Percentiles rank a stretch among this genome's conserved stretches.
Evolutionary conservation across 2,888 invertebrate genomes (phyloP).

Genomic region (Ypsolopha scabrella): DNA sequence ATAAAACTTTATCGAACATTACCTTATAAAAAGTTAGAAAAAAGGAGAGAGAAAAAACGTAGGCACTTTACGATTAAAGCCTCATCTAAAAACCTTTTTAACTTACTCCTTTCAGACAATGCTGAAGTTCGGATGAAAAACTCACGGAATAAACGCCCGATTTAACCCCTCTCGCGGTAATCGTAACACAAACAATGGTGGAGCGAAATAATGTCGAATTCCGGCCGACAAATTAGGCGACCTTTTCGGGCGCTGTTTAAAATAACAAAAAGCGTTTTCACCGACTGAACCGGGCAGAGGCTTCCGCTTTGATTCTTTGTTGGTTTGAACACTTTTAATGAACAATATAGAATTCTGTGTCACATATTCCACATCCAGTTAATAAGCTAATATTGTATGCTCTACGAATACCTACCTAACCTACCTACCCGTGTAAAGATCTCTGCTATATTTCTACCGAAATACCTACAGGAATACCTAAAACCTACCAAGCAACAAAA

Average conservation of each 20-base stretch:
- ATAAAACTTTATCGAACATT: background rate
- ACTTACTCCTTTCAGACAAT: constrained; percentile 45
- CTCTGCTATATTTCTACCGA: too few species aligned
- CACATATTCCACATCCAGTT: too few species aligned
- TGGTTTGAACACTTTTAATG: too few species aligned
- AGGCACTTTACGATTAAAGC: constrained; percentile 53
- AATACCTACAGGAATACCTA: too few species aligned
- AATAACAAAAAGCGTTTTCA: constrained; percentile 37
- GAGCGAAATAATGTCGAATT: constrained; percentile 61
- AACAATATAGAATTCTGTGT: too few species aligned
- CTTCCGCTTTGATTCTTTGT: background rate
- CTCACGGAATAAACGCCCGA: constrained; percentile 52
- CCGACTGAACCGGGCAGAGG: constrained; percentile 2
- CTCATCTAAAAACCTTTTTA: constrained; percentile 52
- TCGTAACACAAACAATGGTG: constrained; percentile 63
- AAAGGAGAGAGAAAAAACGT: constrained; percentile 28
- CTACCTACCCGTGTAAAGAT: too few species aligned
- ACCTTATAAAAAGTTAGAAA: constrained; percentile 17
- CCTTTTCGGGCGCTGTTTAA: constrained; percentile 51
- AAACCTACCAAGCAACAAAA: too few species aligned
- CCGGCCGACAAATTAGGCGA: constrained; percentile 62
- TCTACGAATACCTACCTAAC: too few species aligned
- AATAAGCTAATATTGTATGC: too few species aligned
- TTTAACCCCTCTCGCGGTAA: constrained; percentile 57
- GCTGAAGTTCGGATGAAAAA: constrained; percentile 55